Evolutionary conservation across 2,797 vertebrate species (phyloP).

Genomic region (Oryzias dopingdopingensis): DNA sequence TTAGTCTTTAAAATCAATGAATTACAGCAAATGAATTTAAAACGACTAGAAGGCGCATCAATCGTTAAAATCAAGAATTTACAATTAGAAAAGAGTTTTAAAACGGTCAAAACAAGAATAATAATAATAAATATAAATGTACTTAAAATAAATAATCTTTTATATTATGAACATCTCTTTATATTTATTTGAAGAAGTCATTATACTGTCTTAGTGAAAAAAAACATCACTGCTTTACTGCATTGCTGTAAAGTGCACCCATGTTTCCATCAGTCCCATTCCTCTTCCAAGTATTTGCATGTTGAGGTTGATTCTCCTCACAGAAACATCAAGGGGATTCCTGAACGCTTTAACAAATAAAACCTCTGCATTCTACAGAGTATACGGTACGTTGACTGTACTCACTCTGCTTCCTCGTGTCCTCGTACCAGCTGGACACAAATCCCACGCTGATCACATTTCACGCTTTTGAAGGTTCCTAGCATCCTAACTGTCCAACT

Average conservation of each 20-base stretch:
- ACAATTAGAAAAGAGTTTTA: too few relatives aligned
- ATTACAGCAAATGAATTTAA: too few relatives aligned
- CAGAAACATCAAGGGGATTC: conserved; percentile 1
- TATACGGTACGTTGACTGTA: conserved; percentile 27
- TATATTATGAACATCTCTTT: too few relatives aligned
- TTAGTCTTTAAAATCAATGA: too few relatives aligned
- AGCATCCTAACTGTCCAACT: conserved; percentile 11
- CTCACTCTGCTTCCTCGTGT: conserved; percentile 13
- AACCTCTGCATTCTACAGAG: conserved; percentile 2
- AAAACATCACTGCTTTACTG: conserved; percentile 13
- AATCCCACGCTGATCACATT: conserved; percentile 41
- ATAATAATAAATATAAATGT: too few relatives aligned
- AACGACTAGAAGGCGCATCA: too few relatives aligned
- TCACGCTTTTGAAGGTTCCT: conserved; percentile 24
- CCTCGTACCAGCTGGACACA: conserved; percentile 29
- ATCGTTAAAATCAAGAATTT: too few relatives aligned
- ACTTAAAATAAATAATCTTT: too few relatives aligned
- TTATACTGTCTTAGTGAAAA: background rate
- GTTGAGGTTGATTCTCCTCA: conserved; percentile 7
- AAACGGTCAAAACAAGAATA: too few relatives aligned
- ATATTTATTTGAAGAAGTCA: too few relatives aligned
- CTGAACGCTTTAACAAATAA: conserved; percentile 5
- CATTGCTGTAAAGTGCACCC: conserved; percentile 23
- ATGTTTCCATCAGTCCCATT: conserved; percentile 14
- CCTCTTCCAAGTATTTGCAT: background rate